Conservation (phyloP, 2,797 vertebrate genomes). For the Lates japonicus region DNA sequence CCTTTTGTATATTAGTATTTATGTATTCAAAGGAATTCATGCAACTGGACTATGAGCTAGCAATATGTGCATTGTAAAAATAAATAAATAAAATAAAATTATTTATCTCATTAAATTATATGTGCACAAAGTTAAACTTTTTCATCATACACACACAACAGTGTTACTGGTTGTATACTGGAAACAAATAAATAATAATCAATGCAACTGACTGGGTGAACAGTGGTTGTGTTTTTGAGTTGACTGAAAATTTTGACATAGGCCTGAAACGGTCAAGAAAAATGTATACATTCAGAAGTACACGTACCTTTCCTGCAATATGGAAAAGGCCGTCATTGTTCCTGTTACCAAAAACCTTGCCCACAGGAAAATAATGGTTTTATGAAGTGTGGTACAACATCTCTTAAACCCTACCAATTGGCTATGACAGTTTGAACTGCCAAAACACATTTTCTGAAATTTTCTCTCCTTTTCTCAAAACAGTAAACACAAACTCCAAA, state of each 20-base stretch:
- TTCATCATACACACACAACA: conserved; percentile 51
- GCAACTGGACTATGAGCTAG: conserved; percentile 63
- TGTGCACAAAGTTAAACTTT: conserved; percentile 63
- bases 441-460: too few species aligned
- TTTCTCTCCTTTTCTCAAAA: too few species aligned
- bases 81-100: conserved; percentile 18
- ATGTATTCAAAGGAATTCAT: conserved; percentile 53
- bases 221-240: conserved; percentile 19
- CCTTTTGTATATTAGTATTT: conserved; percentile 70
- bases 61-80: conserved; percentile 70
- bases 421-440: too few species aligned
- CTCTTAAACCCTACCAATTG: too few species aligned
- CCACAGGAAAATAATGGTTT: too few species aligned
- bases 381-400: too few species aligned
- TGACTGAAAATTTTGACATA: not conserved
- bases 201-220: conserved; percentile 35
- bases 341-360: too few species aligned
- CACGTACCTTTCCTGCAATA: too few species aligned
- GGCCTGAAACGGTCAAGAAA: not conserved
- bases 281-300: not conserved
- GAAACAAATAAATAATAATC: conserved; percentile 74
- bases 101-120: conserved; percentile 57
- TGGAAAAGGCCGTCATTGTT: too few species aligned
- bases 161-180: conserved; percentile 69
- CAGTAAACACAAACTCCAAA: too few species aligned